Evolutionary conservation across 2,888 invertebrate species (phyloP).

Genomic region (Rhimphoctona megacephalus): DNA sequence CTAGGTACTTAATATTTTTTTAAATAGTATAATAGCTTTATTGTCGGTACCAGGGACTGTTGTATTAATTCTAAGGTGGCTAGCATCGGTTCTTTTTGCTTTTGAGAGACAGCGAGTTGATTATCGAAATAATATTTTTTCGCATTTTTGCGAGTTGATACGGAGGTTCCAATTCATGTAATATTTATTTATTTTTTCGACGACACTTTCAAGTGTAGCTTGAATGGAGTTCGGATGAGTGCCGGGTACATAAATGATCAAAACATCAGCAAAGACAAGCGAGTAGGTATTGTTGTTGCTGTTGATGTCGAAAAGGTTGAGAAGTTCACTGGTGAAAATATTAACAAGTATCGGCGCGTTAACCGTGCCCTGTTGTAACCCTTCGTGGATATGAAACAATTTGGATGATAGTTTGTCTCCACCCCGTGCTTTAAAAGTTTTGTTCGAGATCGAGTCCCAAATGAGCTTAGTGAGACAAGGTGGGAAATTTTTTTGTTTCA

Average conservation of each 20-base stretch:
- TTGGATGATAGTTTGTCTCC: not conserved
- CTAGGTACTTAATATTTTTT: not conserved
- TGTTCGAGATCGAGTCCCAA: not conserved
- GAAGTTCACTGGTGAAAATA: not conserved
- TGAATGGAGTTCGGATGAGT: not conserved
- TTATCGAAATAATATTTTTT: not conserved
- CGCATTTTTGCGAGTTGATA: not conserved
- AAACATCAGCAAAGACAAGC: not conserved
- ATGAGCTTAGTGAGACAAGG: not conserved
- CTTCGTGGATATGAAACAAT: not conserved
- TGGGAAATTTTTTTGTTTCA: slow-evolving; percentile 49
- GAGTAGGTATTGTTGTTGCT: not conserved
- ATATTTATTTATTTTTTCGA: not conserved
- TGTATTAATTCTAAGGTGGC: not conserved
- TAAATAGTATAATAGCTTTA: not conserved
- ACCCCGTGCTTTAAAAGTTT: not conserved
- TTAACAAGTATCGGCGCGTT: not conserved
- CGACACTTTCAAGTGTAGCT: not conserved
- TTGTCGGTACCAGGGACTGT: not conserved
- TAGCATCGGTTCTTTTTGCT: too few species aligned
- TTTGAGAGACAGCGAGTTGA: not conserved
- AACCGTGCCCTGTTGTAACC: not conserved
- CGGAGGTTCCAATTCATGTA: not conserved
- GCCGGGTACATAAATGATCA: not conserved
- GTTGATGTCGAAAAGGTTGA: not conserved